Base-by-base conservation (phyloP, 2,797 vertebrate genomes). In the Amazonetta brasiliensis region DNA sequence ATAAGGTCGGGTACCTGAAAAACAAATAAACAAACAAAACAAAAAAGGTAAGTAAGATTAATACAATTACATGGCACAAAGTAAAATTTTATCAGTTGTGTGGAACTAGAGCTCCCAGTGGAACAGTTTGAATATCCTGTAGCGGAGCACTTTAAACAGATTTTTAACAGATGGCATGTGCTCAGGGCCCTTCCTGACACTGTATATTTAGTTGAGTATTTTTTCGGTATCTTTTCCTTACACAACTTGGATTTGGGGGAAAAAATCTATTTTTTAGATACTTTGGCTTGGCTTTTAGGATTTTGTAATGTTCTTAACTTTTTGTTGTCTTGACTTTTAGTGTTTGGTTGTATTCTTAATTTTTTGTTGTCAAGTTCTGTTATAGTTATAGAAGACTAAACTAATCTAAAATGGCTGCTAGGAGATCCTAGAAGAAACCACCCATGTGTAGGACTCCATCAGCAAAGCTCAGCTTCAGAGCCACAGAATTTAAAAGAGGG, bases 201-300 rank as follows among this genome's bases (percentile, higher is more conserved):
- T 7, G 43, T 89, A 37, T 75, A 37, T 26, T 52, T 39, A 55
- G 28, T 5, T 9, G 26, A 35, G 1, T 58, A 52, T 52, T 68
- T 63, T 73, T 73, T 67, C 3, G 20, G 1, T 19, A 19, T 20
- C 2, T 30, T 26, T 60, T 56, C 50, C 33, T 31, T 43, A 41
- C 5, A 26, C n/a, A 80, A 4, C 8, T n/a, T 55, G 30, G 3
- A 5, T 4, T 4, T 2, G 1, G 0, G 21, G 35, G 28, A 31
- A 58, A 87, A 63, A 37, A 69, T 37, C 0, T 37, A 22, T 80
- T 79, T 90, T 90, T 83, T 19, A 66, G 80, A 58, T n/a, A 85
- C 3, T 1, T 26, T 37, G 3, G 6, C 66, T 43, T 59, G 71
- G 69, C 46, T 73, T 64, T 25, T 86, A 50, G 19, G 30, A 62